A percentile compares a stretch with the other conserved stretches of the same genome.
Conservation (phyloP, 1,140 invertebrate genomes). For the Aphelenchoides fujianensis region DNA sequence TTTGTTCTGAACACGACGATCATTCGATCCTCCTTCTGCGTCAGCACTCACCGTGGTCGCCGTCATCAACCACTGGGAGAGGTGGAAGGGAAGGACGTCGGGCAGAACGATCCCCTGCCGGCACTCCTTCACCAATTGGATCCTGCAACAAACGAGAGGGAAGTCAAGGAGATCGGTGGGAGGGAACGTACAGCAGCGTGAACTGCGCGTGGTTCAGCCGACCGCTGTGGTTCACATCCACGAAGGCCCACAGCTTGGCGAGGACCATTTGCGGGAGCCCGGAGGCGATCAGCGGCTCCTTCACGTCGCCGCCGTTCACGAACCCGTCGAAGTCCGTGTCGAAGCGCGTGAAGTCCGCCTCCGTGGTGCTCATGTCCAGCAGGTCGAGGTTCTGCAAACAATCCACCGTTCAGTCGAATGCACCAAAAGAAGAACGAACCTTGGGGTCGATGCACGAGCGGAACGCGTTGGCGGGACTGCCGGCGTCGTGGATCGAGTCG, state of each 20-base stretch:
- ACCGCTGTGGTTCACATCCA: slow-evolving; percentile 62
- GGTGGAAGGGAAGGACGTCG: slow-evolving; percentile 78
- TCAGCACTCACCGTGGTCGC: too few relatives aligned
- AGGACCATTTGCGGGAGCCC: slow-evolving; percentile 81
- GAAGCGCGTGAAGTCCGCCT: slow-evolving; percentile 79
- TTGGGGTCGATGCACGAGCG: slow-evolving; percentile 10
- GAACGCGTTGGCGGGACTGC: background rate
- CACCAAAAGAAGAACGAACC: too few relatives aligned
- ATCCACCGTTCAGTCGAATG: too few relatives aligned
- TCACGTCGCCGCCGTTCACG: slow-evolving; percentile 87
- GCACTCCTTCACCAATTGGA: slow-evolving; percentile 79
- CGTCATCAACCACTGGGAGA: slow-evolving; percentile 71
- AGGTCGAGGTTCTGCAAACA: slow-evolving; percentile 13
- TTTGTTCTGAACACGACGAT: background rate
- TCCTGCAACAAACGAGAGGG: slow-evolving; percentile 17
- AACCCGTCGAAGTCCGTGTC: slow-evolving; percentile 90
- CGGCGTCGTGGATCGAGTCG: background rate
- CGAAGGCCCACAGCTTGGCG: slow-evolving; percentile 85
- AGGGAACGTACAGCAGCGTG: slow-evolving; percentile 78
- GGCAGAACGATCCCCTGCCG: slow-evolving; percentile 76
- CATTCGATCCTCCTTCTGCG: background rate
- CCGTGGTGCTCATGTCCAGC: slow-evolving; percentile 71
- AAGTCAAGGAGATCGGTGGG: background rate
- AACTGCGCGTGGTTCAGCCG: slow-evolving; percentile 93
- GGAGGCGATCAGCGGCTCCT: slow-evolving; percentile 81